Evolutionary conservation across 1,140 invertebrate genomes (phyloP).

Genomic region (Papilio aristodemus): DNA sequence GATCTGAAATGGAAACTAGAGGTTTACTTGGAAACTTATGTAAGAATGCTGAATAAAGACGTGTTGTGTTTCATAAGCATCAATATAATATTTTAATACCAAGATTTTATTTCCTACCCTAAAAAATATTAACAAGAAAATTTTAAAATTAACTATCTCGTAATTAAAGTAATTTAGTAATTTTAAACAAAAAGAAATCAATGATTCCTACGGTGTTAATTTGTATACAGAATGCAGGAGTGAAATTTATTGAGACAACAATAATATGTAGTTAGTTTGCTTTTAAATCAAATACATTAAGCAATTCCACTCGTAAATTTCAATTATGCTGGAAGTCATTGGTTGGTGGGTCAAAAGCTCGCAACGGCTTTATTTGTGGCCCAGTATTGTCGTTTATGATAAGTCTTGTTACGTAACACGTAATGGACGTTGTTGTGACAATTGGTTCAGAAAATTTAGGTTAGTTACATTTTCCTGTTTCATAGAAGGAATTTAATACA

Average conservation of each 20-base stretch:
- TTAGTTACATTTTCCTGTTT: constrained; percentile 27
- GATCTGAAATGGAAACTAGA: constrained; percentile 14
- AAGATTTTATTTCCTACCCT: not conserved
- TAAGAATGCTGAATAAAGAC: not conserved
- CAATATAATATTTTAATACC: not conserved
- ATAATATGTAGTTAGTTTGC: constrained; percentile 8
- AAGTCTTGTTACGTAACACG: constrained; percentile 17
- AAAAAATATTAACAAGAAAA: not conserved
- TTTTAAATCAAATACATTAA: constrained; percentile 28
- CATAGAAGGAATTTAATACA: constrained; percentile 13
- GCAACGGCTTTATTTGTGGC: constrained; percentile 31
- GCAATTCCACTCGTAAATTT: constrained; percentile 31
- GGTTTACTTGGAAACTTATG: not conserved
- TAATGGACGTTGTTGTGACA: constrained; percentile 30
- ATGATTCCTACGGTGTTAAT: not conserved
- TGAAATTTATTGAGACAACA: not conserved
- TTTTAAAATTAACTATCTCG: too few relatives aligned
- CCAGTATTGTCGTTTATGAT: constrained; percentile 30
- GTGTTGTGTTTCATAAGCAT: not conserved
- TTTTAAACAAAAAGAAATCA: not conserved
- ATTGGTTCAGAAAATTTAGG: constrained; percentile 26
- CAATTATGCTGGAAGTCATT: constrained; percentile 32
- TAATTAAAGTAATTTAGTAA: not conserved
- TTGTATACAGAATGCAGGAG: not conserved
- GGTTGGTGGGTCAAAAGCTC: constrained; percentile 31